phyloP scores from a whole-genome alignment of 1,140 invertebrate genomes.

The Lepidurus couesii region DNA sequence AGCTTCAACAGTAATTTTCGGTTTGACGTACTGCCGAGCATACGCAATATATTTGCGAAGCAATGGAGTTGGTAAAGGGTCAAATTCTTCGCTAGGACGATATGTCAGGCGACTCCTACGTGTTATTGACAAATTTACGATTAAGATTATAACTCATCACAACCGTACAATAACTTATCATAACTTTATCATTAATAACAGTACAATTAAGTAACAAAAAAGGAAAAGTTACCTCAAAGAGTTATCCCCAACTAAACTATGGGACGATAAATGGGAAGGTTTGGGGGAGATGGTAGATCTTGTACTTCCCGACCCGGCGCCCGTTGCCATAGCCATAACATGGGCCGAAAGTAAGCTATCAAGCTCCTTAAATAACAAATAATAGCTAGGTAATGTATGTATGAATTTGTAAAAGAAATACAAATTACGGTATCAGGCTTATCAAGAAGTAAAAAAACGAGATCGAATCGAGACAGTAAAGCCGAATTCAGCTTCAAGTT shows the following conservation, averaged over 20 bases:
- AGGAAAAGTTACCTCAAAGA: neutral
- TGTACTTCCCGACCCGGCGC: slow-evolving; percentile 36
- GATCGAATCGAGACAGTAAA: slow-evolving; percentile 84
- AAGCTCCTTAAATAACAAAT: slow-evolving; percentile 50
- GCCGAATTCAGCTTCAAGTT: slow-evolving; percentile 82
- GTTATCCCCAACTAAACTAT: neutral
- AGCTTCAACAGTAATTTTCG: slow-evolving; percentile 65
- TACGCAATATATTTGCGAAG: slow-evolving; percentile 88
- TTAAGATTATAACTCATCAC: neutral
- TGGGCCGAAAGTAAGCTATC: slow-evolving; percentile 74
- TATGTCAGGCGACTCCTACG: slow-evolving; percentile 56
- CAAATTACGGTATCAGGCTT: slow-evolving; percentile 58
- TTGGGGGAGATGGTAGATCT: neutral
- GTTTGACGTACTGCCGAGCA: slow-evolving; percentile 80
- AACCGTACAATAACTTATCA: neutral
- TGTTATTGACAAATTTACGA: neutral
- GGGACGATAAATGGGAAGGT: neutral
- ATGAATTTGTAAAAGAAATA: neutral
- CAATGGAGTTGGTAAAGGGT: slow-evolving; percentile 48
- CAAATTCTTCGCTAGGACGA: slow-evolving; percentile 54
- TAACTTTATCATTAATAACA: neutral
- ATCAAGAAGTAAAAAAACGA: slow-evolving; percentile 87
- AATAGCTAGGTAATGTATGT: slow-evolving; percentile 33
- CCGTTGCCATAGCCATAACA: slow-evolving; percentile 67
- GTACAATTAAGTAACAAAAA: neutral